phyloP scores from a whole-genome alignment of 2,888 invertebrate species.

The Ornithoptera priamus region DNA sequence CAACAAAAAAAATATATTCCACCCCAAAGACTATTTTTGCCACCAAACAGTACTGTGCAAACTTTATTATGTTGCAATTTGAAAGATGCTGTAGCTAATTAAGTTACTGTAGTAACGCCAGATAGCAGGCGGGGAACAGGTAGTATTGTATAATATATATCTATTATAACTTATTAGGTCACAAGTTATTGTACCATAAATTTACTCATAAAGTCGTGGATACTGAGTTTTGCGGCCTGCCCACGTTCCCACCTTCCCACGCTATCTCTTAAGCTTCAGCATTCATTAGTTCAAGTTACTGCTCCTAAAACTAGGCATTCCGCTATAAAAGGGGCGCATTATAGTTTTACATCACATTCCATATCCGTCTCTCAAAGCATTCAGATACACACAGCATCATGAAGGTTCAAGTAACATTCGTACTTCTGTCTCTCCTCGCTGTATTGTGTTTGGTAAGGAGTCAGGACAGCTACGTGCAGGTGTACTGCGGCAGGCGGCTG shows the following conservation, averaged over 20 bases:
- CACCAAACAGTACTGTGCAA: too few relatives aligned
- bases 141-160: too few relatives aligned
- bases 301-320: neutral
- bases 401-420: neutral
- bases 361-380: neutral
- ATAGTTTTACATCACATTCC: constrained; percentile 10
- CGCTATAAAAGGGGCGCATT: constrained; percentile 8
- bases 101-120: too few relatives aligned
- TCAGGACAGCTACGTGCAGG: constrained; percentile 30
- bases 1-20: too few relatives aligned
- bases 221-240: neutral
- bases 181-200: too few relatives aligned
- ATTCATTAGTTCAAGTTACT: constrained; percentile 5
- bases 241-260: neutral
- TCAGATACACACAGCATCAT: constrained; percentile 9
- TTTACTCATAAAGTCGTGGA: too few relatives aligned
- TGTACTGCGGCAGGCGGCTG: constrained; percentile 37
- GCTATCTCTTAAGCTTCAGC: neutral
- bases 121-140: too few relatives aligned
- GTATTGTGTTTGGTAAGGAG: constrained; percentile 5
- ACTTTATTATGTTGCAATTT: too few relatives aligned
- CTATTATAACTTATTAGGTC: too few relatives aligned
- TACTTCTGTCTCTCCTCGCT: constrained; percentile 1
- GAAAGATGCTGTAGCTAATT: too few relatives aligned
- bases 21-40: too few relatives aligned